Evolutionary conservation across 2,888 invertebrate species (phyloP), one percentile per base, ranked within the genome.

Genomic region (Metacarcinus magister): DNA sequence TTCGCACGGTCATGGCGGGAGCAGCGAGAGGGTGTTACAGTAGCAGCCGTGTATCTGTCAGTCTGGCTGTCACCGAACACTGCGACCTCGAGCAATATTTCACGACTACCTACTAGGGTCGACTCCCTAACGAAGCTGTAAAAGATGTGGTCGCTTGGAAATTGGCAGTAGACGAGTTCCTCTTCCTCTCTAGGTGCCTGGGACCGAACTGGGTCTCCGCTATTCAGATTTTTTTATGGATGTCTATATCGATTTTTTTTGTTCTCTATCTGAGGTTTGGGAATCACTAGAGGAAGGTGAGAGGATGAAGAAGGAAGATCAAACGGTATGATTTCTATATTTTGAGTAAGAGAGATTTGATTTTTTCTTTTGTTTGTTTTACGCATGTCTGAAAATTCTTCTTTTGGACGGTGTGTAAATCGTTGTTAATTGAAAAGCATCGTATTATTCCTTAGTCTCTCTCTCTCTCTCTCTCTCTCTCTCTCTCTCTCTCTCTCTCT

Each of bases 121-220:
- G 82, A 4, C 82, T 32, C 82, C 82, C 32, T 32, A 28, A 32
- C 82, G 82, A 32, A 82, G 32, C 82, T 82, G 82, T 82, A 82
- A 82, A 82, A 82, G 82, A 82, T 82, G 82, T 32, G 82, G 82
- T 82, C 82, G 32, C 82, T 32, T 82, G 82, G 82, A 82, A 82
- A 82, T 82, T 82, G 82, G 82, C 82, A 82, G 82, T 82, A 32
- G 67, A 23, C n/a, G 23, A n/a, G 32, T 82, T 32, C 28, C 32
- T 28, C 32, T 82, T 82, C 82, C 82, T 82, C 10, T 32, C 32
- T 4, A 82, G 32, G 32, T 28, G 82, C 32, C 32, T 7, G 82
- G 82, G 28, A 82, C 32, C 82, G 82, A 82, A 82, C 32, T 32
- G 82, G 28, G 82, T 32, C 32, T 32, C 28, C 82, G 32, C 82